Conservation (phyloP, 2,113 vertebrate species). For the Scytalopus superciliaris region DNA sequence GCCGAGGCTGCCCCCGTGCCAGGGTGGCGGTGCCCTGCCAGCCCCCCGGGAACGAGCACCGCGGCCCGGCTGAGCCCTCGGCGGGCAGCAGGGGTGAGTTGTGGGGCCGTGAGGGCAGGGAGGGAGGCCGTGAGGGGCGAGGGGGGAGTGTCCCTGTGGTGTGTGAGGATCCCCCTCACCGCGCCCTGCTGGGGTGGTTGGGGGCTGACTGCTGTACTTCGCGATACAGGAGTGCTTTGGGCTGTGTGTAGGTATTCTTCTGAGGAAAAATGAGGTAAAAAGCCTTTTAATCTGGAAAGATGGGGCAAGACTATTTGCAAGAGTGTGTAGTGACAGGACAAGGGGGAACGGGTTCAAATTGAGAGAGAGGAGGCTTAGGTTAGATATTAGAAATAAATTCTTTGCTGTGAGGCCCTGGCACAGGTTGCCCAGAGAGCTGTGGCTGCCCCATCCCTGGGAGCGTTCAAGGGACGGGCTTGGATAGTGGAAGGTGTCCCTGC, state of each 20-base stretch:
- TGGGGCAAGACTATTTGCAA: neutral
- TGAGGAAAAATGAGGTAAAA: neutral
- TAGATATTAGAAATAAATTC: neutral
- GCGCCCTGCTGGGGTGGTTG: accelerated
- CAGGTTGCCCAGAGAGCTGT: neutral
- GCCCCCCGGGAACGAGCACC: neutral
- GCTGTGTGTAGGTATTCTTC: neutral
- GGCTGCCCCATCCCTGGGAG: neutral
- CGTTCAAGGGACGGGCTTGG: neutral
- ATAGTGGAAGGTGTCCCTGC: accelerated
- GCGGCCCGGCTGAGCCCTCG: accelerated
- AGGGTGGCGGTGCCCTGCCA: no score
- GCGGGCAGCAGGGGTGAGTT: neutral
- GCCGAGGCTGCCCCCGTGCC: neutral
- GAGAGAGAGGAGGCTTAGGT: neutral
- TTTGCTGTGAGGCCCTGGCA: neutral
- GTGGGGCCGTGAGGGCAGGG: neutral
- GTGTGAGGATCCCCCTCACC: neutral
- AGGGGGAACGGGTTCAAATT: neutral
- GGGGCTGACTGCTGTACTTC: neutral
- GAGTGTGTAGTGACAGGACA: neutral
- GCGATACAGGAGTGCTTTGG: neutral
- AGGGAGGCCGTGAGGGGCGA: neutral
- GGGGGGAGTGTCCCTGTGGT: accelerated
- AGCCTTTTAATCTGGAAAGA: neutral